A percentile compares a stretch with the other conserved stretches of the same genome.
Evolutionary conservation across 1,140 invertebrate species (phyloP).

Genomic region (Mesaphorura yosii): DNA sequence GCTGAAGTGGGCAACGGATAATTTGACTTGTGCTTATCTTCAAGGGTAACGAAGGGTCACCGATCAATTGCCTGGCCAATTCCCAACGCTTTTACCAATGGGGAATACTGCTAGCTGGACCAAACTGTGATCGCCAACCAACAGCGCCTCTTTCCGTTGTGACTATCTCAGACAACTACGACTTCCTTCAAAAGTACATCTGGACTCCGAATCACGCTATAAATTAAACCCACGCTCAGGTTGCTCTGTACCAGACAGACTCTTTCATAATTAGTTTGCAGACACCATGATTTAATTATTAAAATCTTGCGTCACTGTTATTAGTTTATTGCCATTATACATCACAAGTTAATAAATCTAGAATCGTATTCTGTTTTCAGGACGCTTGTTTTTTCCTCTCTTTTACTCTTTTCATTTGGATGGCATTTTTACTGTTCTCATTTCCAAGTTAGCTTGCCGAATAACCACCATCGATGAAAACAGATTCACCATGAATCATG

Average conservation of each 20-base stretch:
- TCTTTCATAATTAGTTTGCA: too few species aligned
- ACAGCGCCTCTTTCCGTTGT: background rate
- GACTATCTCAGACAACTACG: background rate
- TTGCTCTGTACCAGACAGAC: too few species aligned
- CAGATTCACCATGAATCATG: slow-evolving; percentile 12
- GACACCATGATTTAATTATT: too few species aligned
- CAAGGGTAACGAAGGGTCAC: slow-evolving; percentile 13
- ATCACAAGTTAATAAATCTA: too few species aligned
- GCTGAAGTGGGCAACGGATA: background rate
- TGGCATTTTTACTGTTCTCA: background rate
- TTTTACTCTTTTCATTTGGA: too few species aligned
- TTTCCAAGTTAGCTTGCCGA: slow-evolving; percentile 3
- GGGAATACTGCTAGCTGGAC: slow-evolving; percentile 4
- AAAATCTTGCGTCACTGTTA: too few species aligned
- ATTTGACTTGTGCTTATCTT: background rate
- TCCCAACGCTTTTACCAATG: slow-evolving; percentile 12
- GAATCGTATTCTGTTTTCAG: slow-evolving; percentile 7
- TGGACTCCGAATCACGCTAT: too few species aligned
- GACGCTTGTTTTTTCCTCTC: too few species aligned
- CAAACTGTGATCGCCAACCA: background rate
- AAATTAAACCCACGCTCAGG: too few species aligned
- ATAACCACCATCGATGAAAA: slow-evolving; percentile 21
- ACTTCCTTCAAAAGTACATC: slow-evolving; percentile 8
- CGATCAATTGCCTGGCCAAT: slow-evolving; percentile 9
- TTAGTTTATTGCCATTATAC: too few species aligned